Percentiles rank a stretch among this genome's conserved stretches.
These are phyloP conservation scores for Alosa alosa DNA, from an alignment of 2,113 vertebrate genomes.

Conservation along the genomic window DNA sequence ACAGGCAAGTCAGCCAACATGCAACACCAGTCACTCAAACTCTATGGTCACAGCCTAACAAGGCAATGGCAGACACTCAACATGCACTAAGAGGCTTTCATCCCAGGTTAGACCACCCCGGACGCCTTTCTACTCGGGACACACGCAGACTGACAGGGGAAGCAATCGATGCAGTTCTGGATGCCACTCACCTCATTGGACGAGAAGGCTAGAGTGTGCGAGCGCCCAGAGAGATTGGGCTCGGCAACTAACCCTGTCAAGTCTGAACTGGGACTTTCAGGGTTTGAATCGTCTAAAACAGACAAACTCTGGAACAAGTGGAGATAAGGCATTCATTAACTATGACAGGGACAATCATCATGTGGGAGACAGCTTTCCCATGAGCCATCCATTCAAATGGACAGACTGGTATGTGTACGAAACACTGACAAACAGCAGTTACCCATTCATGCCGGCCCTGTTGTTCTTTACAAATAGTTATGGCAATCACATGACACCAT, in stretches of 20 bases:
- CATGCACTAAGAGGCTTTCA: neutral
- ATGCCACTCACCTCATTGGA: slow-evolving; percentile 88
- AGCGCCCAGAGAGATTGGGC: slow-evolving; percentile 89
- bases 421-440: neutral
- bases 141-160: slow-evolving; percentile 37
- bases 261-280: slow-evolving; percentile 83
- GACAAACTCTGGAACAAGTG: slow-evolving; percentile 91
- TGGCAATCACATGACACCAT: neutral
- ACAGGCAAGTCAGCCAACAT: neutral
- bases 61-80: neutral
- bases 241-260: slow-evolving; percentile 89
- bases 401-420: neutral
- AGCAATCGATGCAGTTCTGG: neutral
- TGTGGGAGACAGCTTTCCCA: neutral
- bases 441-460: slow-evolving; percentile 7
- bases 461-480: neutral
- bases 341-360: slow-evolving; percentile 13
- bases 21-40: neutral
- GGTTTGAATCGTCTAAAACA: slow-evolving; percentile 90
- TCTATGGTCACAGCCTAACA: neutral
- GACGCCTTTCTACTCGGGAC: neutral
- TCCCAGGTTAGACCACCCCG: neutral
- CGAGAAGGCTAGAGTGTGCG: slow-evolving; percentile 93
- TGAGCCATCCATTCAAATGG: neutral
- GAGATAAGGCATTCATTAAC: slow-evolving; percentile 84